Evolutionary conservation across 1,140 invertebrate genomes (phyloP).

Genomic region (Dreissena rostriformis): DNA sequence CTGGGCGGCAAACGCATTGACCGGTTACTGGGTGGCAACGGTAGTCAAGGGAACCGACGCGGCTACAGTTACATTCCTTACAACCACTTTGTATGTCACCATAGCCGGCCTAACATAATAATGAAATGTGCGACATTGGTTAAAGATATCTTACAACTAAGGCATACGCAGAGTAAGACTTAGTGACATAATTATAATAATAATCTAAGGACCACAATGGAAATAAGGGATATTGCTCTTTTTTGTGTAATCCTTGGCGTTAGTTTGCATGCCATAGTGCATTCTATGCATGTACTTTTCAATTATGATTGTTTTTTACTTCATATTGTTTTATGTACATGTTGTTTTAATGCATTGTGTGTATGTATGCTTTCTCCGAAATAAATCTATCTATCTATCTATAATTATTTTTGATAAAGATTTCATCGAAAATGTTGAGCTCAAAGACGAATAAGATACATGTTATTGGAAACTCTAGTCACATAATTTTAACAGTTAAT

Average conservation of each 20-base stretch:
- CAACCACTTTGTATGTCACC: constrained; percentile 75
- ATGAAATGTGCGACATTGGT: neutral
- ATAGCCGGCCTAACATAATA: constrained; percentile 53
- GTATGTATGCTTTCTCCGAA: no score
- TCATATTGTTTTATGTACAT: no score
- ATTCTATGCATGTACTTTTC: no score
- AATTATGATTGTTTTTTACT: no score
- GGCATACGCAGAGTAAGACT: no score
- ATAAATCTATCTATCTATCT: no score
- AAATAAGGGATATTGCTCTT: no score
- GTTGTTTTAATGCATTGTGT: no score
- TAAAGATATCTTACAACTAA: neutral
- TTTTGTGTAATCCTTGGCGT: no score
- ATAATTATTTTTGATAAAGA: neutral
- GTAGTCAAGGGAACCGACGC: constrained; percentile 86
- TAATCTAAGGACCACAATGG: neutral
- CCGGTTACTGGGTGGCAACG: constrained; percentile 90
- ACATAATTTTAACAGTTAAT: neutral
- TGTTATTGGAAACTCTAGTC: neutral
- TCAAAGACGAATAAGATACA: neutral
- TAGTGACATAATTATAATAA: neutral
- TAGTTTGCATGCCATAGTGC: no score
- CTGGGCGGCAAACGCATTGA: constrained; percentile 91
- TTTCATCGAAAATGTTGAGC: neutral
- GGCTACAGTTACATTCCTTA: constrained; percentile 89